Evolutionary conservation across 2,797 vertebrate genomes (phyloP), one percentile per base, ranked within the genome.

Genomic region (Phrynocephalus guinanensis): DNA sequence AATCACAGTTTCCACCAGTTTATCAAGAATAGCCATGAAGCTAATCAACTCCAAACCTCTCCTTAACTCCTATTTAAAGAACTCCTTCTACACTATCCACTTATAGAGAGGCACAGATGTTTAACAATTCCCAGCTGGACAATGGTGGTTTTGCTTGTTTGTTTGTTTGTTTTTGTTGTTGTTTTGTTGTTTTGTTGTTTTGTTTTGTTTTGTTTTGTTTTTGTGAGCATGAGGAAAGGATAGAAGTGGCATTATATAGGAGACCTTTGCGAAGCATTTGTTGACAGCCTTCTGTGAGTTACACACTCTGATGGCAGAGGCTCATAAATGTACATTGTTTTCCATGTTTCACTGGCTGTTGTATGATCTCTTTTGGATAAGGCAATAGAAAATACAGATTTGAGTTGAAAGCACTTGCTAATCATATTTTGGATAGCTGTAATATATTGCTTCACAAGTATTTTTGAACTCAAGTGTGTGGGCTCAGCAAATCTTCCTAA

Each of bases 261-360:
- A 63, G 16, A 30, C 3, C 4, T 33, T 83, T 30, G 24, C 22
- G 24, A 82, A 67, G 30, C 52, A 77, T 68, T 73, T 11, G 77
- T 44, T 79, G 20, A 66, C 56, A 33, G 22, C 66, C 44, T 85
- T 48, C 70, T 85, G 22, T 16, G 33, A n/a, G 60, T n/a, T 75
- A 52, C 18, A 81, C 81, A 80, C 75, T 76, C 22, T 67, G 56
- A 75, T 38, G 33, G 78, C 77, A 81, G 75, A 11, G 16, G 71
- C 73, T 88, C 87, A 68, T 80, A 84, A 80, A 83, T 72, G 75
- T 70, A 77, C n/a, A 13, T 63, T 83, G 56, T 73, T 84, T 80
- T 85, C 77, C 60, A 38, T 86, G 16, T 85, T 84, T 88, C 77
- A 80, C 79, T 67, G 67, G 22, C 44, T 68, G 18, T 20, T 33